Percentiles rank a stretch among this genome's conserved stretches.
These are phyloP conservation scores for Caerostris extrusa DNA, from an alignment of 1,140 invertebrate species.

Conservation along the genomic window DNA sequence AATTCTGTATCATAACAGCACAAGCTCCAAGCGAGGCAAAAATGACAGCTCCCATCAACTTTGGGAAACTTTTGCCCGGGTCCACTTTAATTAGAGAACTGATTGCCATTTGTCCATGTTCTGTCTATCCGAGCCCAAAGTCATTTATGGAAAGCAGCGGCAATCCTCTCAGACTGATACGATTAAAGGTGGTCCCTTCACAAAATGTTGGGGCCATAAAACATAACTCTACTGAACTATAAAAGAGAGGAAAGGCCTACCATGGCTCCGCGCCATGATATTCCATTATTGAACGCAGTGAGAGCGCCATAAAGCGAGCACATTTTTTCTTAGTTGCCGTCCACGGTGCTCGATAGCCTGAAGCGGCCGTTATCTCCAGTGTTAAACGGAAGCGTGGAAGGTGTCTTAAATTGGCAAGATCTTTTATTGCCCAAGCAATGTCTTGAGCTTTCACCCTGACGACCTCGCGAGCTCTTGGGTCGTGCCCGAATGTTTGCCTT, in stretches of 20 bases:
- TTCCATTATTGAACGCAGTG: background rate
- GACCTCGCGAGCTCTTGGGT: background rate
- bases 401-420: constrained; percentile 36
- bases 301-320: too few relatives aligned
- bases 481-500: background rate
- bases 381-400: constrained; percentile 41
- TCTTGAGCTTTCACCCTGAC: background rate
- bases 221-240: constrained; percentile 50
- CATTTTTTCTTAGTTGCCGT: too few relatives aligned
- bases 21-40: background rate
- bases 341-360: background rate
- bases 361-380: constrained; percentile 14
- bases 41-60: constrained; percentile 19
- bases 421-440: constrained; percentile 31
- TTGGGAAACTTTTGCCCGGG: constrained; percentile 4
- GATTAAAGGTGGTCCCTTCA: background rate
- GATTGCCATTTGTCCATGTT: constrained; percentile 28
- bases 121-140: constrained; percentile 4
- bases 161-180: constrained; percentile 16
- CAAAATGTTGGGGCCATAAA: background rate
- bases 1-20: background rate
- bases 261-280: background rate
- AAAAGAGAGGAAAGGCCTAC: constrained; percentile 35
- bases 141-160: constrained; percentile 18
- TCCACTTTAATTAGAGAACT: constrained; percentile 23